Percentiles rank a stretch among this genome's conserved stretches.
Conservation (phyloP, 1,140 invertebrate genomes). For the Drosophila pruinosa region DNA sequence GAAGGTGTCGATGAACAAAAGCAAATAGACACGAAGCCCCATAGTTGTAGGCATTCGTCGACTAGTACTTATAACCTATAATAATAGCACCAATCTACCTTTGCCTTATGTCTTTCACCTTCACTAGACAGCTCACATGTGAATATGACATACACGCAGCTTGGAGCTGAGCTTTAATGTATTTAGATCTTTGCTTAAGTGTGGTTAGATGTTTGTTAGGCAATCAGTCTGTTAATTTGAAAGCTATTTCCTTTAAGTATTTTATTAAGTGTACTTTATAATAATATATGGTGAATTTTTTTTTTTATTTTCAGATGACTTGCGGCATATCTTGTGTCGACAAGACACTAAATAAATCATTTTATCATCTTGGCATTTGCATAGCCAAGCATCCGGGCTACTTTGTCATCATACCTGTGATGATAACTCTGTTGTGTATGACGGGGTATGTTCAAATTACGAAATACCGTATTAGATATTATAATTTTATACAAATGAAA, state of each 20-base stretch:
- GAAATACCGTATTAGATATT: neutral
- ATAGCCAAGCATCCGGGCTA: constrained; percentile 93
- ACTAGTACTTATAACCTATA: constrained; percentile 32
- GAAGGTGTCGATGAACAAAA: constrained; percentile 74
- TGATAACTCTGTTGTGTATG: constrained; percentile 91
- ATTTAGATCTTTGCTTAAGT: constrained; percentile 2
- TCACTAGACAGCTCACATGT: constrained; percentile 50
- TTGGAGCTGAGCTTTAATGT: constrained; percentile 10
- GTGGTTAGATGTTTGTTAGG: neutral
- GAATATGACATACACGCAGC: constrained; percentile 43
- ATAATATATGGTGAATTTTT: neutral
- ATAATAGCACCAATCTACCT: constrained; percentile 46
- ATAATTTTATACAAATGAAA: neutral
- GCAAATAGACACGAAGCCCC: constrained; percentile 47
- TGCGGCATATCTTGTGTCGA: constrained; percentile 89
- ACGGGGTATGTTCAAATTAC: constrained; percentile 86
- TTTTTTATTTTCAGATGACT: constrained; percentile 87
- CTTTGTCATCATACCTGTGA: constrained; percentile 93
- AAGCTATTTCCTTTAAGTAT: neutral
- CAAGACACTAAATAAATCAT: constrained; percentile 89
- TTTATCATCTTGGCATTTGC: constrained; percentile 91
- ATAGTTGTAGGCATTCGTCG: constrained; percentile 2
- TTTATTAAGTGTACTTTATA: neutral
- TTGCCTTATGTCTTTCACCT: constrained; percentile 60
- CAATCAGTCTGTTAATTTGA: neutral